phyloP scores from a whole-genome alignment of 2,113 vertebrate genomes.

The Rutilus rutilus region DNA sequence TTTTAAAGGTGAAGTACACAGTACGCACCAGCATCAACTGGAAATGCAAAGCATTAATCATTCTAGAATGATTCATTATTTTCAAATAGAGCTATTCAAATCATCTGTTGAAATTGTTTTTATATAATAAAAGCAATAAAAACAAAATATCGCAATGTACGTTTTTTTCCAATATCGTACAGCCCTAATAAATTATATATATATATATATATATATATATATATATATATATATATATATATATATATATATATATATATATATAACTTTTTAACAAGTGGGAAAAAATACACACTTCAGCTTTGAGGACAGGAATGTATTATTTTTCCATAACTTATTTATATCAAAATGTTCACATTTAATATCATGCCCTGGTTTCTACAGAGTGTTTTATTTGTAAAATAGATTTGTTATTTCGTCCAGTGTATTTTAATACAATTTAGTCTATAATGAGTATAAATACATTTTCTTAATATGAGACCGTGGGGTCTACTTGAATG shows the following conservation, averaged over 20 bases:
- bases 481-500: slow-evolving; percentile 16
- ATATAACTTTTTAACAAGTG: background rate
- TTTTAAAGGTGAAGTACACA: background rate
- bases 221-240: too few species aligned
- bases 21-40: background rate
- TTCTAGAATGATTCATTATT: background rate
- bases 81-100: background rate
- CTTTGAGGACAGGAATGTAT: background rate
- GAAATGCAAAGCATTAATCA: background rate
- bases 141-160: too few species aligned
- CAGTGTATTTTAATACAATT: background rate
- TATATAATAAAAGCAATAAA: too few species aligned
- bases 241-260: too few species aligned
- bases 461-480: background rate
- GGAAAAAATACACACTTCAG: background rate
- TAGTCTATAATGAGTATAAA: background rate
- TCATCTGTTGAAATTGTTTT: too few species aligned
- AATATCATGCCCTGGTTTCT: background rate
- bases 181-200: too few species aligned
- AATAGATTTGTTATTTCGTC: background rate
- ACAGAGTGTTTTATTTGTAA: background rate
- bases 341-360: background rate
- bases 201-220: too few species aligned
- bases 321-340: background rate
- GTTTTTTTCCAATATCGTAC: too few species aligned